These are phyloP conservation scores for Thryonomys swinderianus DNA, from an alignment of 2,113 vertebrate species.

Conservation along the genomic window DNA sequence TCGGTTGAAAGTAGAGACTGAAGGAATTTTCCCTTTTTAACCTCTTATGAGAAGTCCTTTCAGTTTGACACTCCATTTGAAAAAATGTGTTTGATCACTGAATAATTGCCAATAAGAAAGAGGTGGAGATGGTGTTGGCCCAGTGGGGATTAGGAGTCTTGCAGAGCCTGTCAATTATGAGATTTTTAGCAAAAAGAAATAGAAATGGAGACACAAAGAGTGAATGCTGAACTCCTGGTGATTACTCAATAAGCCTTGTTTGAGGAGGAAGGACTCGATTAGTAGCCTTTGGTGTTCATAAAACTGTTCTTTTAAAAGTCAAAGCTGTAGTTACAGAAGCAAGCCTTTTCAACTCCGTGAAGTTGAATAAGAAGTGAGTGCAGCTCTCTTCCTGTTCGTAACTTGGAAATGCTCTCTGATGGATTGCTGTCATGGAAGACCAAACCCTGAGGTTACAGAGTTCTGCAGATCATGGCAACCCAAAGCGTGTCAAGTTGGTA, in stretches of 20 bases:
- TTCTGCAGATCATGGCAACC: not conserved
- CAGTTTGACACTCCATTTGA: not conserved
- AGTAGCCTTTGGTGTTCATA: not conserved
- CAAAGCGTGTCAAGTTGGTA: not conserved
- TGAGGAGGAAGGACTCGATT: not conserved
- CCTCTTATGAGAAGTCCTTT: conserved; percentile 1
- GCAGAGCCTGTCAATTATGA: not conserved
- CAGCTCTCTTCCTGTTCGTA: not conserved
- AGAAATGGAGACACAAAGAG: not conserved
- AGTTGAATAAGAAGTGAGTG: not conserved
- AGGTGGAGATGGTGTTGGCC: not conserved
- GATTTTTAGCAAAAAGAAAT: not conserved
- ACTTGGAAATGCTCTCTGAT: not conserved
- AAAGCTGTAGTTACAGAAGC: not conserved
- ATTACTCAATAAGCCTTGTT: not conserved
- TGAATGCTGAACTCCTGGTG: not conserved
- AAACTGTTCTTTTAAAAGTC: not conserved
- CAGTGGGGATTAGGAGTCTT: no score
- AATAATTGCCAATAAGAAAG: not conserved
- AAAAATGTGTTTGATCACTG: not conserved
- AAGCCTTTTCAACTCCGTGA: not conserved
- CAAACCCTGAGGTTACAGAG: not conserved
- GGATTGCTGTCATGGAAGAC: not conserved
- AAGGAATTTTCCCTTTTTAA: not conserved
- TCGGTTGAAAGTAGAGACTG: not conserved